phyloP scores from a whole-genome alignment of 2,888 invertebrate species.

The Epirrhoe alternata region DNA sequence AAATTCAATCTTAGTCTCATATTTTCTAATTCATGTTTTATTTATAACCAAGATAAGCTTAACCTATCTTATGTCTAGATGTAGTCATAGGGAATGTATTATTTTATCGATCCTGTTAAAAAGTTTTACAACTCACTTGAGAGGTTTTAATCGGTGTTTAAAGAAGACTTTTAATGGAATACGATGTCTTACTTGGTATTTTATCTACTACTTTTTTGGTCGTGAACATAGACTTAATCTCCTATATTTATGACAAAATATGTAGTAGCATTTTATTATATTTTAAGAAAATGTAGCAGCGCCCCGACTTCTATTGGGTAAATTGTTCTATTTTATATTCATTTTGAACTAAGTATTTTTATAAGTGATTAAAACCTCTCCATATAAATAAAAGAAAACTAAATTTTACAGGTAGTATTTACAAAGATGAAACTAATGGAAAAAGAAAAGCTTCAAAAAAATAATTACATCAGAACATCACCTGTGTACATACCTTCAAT shows the following conservation, averaged over 20 bases:
- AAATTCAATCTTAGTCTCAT: constrained; percentile 71
- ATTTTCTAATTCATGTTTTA: constrained; percentile 79
- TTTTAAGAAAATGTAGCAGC: too few species aligned
- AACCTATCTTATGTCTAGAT: constrained; percentile 74
- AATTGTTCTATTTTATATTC: too few species aligned
- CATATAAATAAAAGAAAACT: too few species aligned
- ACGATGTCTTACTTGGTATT: not conserved
- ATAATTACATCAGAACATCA: too few species aligned
- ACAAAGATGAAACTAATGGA: too few species aligned
- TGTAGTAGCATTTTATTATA: not conserved
- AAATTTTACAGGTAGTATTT: too few species aligned
- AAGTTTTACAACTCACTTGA: not conserved
- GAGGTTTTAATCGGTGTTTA: not conserved
- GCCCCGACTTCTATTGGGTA: too few species aligned
- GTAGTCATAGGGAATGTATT: constrained; percentile 59
- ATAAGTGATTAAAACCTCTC: too few species aligned
- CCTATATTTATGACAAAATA: not conserved
- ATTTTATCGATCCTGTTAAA: not conserved
- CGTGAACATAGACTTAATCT: not conserved
- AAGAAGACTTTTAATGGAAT: not conserved
- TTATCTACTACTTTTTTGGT: not conserved
- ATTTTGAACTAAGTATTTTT: not conserved
- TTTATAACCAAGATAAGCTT: constrained; percentile 72
- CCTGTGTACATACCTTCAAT: too few species aligned
- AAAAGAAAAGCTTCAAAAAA: too few species aligned